Evolutionary conservation across 2,797 vertebrate species (phyloP).

Genomic region (Toxotes lorentzi): DNA sequence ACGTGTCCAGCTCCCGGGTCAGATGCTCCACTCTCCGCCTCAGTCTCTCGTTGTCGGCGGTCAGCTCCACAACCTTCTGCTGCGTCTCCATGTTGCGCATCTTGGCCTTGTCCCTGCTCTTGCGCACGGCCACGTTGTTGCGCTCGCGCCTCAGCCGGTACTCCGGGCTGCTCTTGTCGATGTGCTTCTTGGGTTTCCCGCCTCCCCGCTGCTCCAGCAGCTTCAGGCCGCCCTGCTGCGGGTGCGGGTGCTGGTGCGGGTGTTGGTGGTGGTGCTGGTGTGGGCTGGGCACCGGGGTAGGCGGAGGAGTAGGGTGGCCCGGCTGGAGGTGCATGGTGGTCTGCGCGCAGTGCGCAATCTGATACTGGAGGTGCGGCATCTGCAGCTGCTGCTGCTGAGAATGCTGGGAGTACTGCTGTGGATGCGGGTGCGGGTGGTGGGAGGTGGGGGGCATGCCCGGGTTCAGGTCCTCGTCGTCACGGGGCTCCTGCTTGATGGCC

Average conservation of each 20-base stretch:
- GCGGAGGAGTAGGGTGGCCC: slow-evolving; percentile 95
- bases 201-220: slow-evolving; percentile 78
- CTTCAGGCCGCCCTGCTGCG: slow-evolving; percentile 82
- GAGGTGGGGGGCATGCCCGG: slow-evolving; percentile 84
- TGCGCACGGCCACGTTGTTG: slow-evolving; percentile 98
- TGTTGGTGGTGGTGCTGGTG: slow-evolving; percentile 80
- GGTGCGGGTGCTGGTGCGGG: slow-evolving; percentile 51
- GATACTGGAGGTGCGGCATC: slow-evolving; percentile 94
- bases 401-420: slow-evolving; percentile 72
- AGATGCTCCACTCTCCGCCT: slow-evolving; percentile 96
- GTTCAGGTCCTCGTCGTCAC: slow-evolving; percentile 91
- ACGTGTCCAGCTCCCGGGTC: slow-evolving; percentile 94
- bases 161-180: slow-evolving; percentile 96
- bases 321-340: slow-evolving; percentile 97
- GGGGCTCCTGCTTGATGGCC: slow-evolving; percentile 94
- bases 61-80: slow-evolving; percentile 96
- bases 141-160: slow-evolving; percentile 96
- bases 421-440: slow-evolving; percentile 77
- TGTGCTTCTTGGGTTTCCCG: slow-evolving; percentile 91
- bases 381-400: slow-evolving; percentile 84
- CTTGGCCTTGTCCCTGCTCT: slow-evolving; percentile 98
- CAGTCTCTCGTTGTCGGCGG: slow-evolving; percentile 94
- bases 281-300: slow-evolving; percentile 95
- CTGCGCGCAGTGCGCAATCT: slow-evolving; percentile 96
- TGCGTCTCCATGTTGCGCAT: slow-evolving; percentile 97